Evolutionary conservation across 2,888 invertebrate species (phyloP), one percentile per base, ranked within the genome.

Genomic region (Celastrina argiolus): DNA sequence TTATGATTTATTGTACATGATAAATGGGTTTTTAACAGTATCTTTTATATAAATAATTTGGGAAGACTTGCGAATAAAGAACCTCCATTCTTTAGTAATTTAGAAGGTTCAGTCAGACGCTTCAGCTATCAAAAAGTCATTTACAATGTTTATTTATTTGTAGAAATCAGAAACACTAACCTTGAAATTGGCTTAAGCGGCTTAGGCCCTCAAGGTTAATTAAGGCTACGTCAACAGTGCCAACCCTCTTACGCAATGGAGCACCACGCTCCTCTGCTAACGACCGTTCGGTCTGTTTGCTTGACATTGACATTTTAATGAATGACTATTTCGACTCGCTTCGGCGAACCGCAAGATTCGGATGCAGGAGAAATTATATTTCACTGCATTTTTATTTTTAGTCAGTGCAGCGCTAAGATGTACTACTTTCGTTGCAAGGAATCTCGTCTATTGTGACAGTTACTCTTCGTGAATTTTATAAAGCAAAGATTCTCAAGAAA

Each of bases 161-260:
- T 39, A 7, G 36, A 61, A 61, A 61, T 14, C 61, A 18, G 61
- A 36, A 61, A 22, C 10, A 39, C 42, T 42, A 59, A 18, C 65
- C 58, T 65, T 65, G 58, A 65, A 41, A 58, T 42, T 59, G 39
- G 18, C 59, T 65, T 7, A 56, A 36, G 63, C 41, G 63, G 64
- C 36, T 42, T 65, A 76, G 81, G 77, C 79, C 74, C 45, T 66
- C 71, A 69, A 72, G 71, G 72, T 69, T 70, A 72, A 72, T 72
- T 69, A 45, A 31, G 68, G 58, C 66, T 58, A 68, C 66, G 65
- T 66, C 56, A 34, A 56, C 59, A 66, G 59, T 41, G 65, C 66
- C 63, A 71, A 68, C 69, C 70, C 72, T 70, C 65, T 72, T 72
- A 70, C 69, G 69, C 70, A 71, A 72, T 65, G 36, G 63, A 51